Base-by-base conservation (phyloP, 2,888 invertebrate genomes). In the Gari tellinella region DNA sequence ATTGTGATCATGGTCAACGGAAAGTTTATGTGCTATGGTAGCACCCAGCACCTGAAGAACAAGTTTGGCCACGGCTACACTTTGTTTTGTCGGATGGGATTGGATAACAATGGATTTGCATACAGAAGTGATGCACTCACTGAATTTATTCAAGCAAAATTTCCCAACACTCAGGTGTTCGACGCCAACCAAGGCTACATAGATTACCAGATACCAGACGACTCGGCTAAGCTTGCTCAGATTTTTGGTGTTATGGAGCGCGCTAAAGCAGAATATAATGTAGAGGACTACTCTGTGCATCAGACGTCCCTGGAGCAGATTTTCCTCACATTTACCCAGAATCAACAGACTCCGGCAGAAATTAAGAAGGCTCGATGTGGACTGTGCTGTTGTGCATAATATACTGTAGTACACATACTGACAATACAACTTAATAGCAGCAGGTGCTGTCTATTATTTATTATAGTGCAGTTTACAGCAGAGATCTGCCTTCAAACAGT, bases 1-100 rank as follows among this genome's bases (percentile, higher is more conserved):
- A 92, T 97, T 78, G 96, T 95, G 1, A 96, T 97, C 73, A 94
- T 97, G 96, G 94, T 94, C 0, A 93, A 93, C 72, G 96, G 97
- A 0, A 93, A 93, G 83, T 92, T 96, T 82, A 94, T 94, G 75
- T 96, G 96, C 86, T 93, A 96, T 53, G 96, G 96, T 58, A 93
- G 94, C 66, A 94, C 95, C 74, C 94, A 95, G 75, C 95, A 94
- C 74, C 93, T 97, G 83, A 96, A 96, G 86, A 94, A 94, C 66
- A 94, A 94, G 61, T 95, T 94, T 89, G 95, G 95, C 2, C 93
- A 94, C 25, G 78, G 78, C 19, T 78, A 78, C 67, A 78, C 78
- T 4, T 61, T 78, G 15, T 78, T 78, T 61, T 78, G 78, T 37
- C 58, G 78, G 12, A 89, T 90, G 10, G 76, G 91, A 52, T 21